Base-by-base conservation (phyloP, 2,113 vertebrate genomes). In the Petromus typicus region DNA sequence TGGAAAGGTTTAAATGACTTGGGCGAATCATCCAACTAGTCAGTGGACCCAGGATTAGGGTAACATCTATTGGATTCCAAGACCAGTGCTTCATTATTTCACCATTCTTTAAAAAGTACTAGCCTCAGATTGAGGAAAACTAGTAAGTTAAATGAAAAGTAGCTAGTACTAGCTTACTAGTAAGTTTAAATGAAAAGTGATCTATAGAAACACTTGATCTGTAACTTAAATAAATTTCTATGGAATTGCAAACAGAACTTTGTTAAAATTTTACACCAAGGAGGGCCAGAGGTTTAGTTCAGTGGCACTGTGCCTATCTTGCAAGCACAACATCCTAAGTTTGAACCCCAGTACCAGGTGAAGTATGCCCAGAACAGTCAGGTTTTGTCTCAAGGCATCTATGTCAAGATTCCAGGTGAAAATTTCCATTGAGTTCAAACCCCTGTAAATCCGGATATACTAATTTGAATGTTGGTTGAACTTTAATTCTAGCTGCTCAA, bases 341-440 rank as follows among this genome's bases (percentile, higher is more conserved):
- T 51, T 10, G 10, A 51, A 51, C 48, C 48, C 10, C 48, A 51
- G 48, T 51, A 51, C 48, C 10, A 10, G 48, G 48, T 51, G 48
- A 10, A 10, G 48, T 87, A 79, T 96, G 82, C 86, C 94, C 93
- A 94, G 91, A 97, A 76, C 56, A 92, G 91, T 96, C 79, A 71
- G 73, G 92, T 92, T 91, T 78, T 96, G 83, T 94, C 91, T 96
- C 83, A 89, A 66, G 51, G 45, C 59, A 73, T 64, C 59, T 94
- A 75, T 89, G 95, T 94, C 95, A 97, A 91, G 80, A 96, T 94
- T 97, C 78, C 80, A 89, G 94, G 80, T 97, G 97, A 96, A 95
- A 91, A 25, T 94, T 96, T 96, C 97, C 96, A 97, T 96, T 97
- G 95, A 95, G 94, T 96, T 96, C 95, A 96, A 92, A 83, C 75